Evolutionary conservation across 2,888 invertebrate genomes (phyloP).

Genomic region (Trilocha varians): DNA sequence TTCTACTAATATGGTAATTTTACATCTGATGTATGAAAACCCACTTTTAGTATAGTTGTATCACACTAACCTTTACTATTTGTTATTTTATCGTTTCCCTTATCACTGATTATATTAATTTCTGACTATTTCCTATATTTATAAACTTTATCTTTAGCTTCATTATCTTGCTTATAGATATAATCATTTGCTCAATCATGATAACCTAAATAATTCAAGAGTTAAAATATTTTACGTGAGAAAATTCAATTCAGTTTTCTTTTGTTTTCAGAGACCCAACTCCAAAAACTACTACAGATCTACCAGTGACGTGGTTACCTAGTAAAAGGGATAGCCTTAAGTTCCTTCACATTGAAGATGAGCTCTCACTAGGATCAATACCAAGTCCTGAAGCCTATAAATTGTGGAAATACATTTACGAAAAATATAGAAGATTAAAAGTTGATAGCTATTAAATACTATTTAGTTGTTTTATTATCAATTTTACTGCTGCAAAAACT

Average conservation of each 20-base stretch:
- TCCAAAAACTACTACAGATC: constrained; percentile 18
- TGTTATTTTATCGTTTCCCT: too few species aligned
- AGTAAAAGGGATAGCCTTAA: constrained; percentile 26
- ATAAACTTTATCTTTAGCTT: too few species aligned
- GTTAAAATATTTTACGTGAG: constrained; percentile 2
- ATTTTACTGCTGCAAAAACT: too few species aligned
- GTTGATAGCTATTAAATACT: constrained; percentile 2
- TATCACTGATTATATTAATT: too few species aligned
- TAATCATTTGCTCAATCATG: background rate
- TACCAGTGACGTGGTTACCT: constrained; percentile 36
- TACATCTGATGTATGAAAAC: too few species aligned
- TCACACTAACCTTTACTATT: too few species aligned
- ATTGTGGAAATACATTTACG: constrained; percentile 41
- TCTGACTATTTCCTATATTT: too few species aligned
- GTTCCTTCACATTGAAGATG: constrained; percentile 34
- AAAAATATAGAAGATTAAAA: constrained; percentile 17
- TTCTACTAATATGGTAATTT: too few species aligned
- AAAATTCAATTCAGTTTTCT: constrained; percentile 5
- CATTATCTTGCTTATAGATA: too few species aligned
- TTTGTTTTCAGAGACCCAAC: constrained; percentile 37
- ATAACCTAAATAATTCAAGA: background rate
- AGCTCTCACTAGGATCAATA: constrained; percentile 29
- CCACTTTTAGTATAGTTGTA: too few species aligned
- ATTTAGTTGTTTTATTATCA: constrained; percentile 1
- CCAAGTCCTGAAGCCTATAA: constrained; percentile 30